Percentiles rank a stretch among this genome's conserved stretches.
These are phyloP conservation scores for Copidosoma aretas DNA, from an alignment of 2,888 invertebrate species.

Conservation along the genomic window DNA sequence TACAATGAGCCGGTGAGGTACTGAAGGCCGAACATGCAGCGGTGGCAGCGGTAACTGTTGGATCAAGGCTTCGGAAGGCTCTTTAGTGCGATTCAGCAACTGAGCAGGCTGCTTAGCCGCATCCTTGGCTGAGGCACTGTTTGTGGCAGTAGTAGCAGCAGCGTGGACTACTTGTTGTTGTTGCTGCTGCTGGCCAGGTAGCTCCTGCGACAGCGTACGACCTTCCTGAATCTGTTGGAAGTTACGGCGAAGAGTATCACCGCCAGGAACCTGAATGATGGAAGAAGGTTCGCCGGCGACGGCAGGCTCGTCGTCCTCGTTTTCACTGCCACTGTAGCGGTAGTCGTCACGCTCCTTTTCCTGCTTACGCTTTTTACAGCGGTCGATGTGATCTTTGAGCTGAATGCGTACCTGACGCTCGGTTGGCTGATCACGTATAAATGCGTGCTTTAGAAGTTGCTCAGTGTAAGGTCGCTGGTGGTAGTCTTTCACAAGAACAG, in stretches of 20 bases:
- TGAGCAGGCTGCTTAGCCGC: slow-evolving; percentile 49
- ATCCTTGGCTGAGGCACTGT: slow-evolving; percentile 44
- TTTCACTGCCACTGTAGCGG: slow-evolving; percentile 93
- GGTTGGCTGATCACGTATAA: slow-evolving; percentile 98
- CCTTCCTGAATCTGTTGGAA: slow-evolving; percentile 97
- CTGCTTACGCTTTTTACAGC: slow-evolving; percentile 93
- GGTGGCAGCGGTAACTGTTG: neutral
- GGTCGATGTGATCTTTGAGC: slow-evolving; percentile 98
- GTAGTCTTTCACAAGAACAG: slow-evolving; percentile 98
- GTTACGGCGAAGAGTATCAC: slow-evolving; percentile 94
- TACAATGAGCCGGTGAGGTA: slow-evolving; percentile 90
- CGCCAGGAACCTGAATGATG: slow-evolving; percentile 88
- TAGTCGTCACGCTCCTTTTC: slow-evolving; percentile 73
- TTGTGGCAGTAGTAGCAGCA: neutral
- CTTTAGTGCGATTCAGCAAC: slow-evolving; percentile 32
- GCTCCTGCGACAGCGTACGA: slow-evolving; percentile 68
- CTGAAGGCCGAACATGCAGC: slow-evolving; percentile 85
- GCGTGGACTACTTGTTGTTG: neutral
- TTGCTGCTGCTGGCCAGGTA: slow-evolving; percentile 54
- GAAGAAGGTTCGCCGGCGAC: slow-evolving; percentile 94
- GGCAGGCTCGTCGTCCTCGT: slow-evolving; percentile 93
- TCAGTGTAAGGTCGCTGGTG: slow-evolving; percentile 98
- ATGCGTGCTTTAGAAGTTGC: slow-evolving; percentile 94
- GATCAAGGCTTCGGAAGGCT: slow-evolving; percentile 66
- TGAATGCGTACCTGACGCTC: slow-evolving; percentile 98